Evolutionary conservation across 2,888 invertebrate genomes (phyloP), one percentile per base, ranked within the genome.

Genomic region (Athalia circularis): DNA sequence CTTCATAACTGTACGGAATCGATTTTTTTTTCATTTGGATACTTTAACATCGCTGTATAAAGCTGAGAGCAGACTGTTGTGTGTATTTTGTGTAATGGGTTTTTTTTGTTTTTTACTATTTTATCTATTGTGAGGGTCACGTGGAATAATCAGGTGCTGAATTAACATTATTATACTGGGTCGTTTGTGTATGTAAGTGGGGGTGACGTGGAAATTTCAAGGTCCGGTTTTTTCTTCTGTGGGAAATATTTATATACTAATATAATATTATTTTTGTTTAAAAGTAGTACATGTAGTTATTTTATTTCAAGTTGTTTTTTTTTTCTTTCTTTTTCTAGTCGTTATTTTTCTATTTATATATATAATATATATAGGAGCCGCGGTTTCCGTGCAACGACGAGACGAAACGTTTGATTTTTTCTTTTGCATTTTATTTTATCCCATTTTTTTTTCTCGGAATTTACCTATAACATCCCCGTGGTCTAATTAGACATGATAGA

Each of bases 11-110:
- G 89, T 85, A 86, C 87, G 89, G 89, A 89, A 87, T 89, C 88
- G 89, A 90, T 86, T 89, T 86, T 86, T n/a, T n/a, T 75, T 29
- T 29, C 89, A 85, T 88, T 85, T 87, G 90, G 89, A 89, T 83
- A 84, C 85, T 87, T 84, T 85, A 29, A 84, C 83, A 68, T 59
- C 57, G 45, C 57, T 70, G 62, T 62, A 29, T 29, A 81, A 80
- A 82, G 85, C 86, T 87, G 85, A 85, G 85, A 88, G 88, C 88
- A 87, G 87, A 87, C 86, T 87, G 87, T 83, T 81, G 81, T 81
- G 80, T 81, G 77, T 80, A 67, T 78, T 54, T 3, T 78, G 65
- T 70, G 11, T 79, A 9, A 11, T 75, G 57, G 61, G 15, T 70
- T 78, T 70, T 78, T 62, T 47, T 57, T 74, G 29, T 68, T 59